A percentile compares a stretch with the other conserved stretches of the same genome.
These are phyloP conservation scores for Parus major DNA, from an alignment of 2,113 vertebrate genomes.

Conservation along the genomic window DNA sequence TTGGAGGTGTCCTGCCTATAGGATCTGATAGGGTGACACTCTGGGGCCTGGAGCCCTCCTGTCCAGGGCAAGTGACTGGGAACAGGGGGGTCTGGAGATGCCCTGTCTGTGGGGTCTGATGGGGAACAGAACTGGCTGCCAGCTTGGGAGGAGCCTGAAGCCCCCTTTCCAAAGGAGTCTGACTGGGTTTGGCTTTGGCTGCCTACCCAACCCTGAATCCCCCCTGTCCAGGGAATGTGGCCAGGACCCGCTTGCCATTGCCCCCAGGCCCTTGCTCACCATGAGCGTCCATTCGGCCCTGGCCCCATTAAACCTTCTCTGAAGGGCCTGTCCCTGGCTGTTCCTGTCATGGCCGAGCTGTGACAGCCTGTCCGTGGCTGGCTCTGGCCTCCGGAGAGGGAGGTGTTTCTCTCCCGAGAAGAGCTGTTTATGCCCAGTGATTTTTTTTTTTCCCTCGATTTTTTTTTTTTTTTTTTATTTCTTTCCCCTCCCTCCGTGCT, in stretches of 20 bases:
- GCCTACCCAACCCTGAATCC: background rate
- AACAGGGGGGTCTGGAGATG: background rate
- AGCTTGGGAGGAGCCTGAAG: background rate
- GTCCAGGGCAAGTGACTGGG: no score
- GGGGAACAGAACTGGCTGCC: background rate
- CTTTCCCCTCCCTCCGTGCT: background rate
- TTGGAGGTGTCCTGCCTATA: no score
- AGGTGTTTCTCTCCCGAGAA: background rate
- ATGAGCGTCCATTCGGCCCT: rapidly evolving
- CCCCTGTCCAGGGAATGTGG: background rate
- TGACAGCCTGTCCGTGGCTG: background rate
- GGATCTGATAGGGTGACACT: no score
- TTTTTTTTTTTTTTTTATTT: background rate
- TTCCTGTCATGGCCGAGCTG: background rate
- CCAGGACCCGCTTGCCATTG: background rate
- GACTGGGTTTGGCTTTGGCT: background rate
- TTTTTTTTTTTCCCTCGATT: no score
- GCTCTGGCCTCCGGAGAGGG: background rate
- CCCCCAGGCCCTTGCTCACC: rapidly evolving
- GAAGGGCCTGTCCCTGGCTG: background rate
- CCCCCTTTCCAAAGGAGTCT: no score
- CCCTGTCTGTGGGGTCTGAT: background rate
- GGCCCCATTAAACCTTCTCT: background rate
- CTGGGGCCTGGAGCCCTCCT: no score
- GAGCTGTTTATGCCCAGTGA: background rate